Percentiles rank a stretch among this genome's conserved stretches.
These are phyloP conservation scores for Drosophila multiciliata DNA, from an alignment of 2,888 invertebrate species.

Conservation along the genomic window DNA sequence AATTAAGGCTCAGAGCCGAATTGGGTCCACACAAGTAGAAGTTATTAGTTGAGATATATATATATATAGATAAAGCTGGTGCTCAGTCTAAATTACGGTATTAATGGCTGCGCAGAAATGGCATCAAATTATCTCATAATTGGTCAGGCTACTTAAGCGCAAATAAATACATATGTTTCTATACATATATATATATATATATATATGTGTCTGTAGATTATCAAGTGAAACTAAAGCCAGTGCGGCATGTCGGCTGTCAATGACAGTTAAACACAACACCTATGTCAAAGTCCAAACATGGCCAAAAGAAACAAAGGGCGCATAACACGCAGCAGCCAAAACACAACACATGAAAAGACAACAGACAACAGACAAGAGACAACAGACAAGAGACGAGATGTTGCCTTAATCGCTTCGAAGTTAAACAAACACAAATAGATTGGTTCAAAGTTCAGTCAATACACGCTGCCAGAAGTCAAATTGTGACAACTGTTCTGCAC, in stretches of 20 bases:
- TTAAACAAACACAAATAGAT: slow-evolving; percentile 81
- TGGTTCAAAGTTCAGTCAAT: slow-evolving; percentile 71
- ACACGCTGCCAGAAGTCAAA: slow-evolving; percentile 71
- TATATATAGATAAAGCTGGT: slow-evolving; percentile 38
- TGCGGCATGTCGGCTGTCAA: slow-evolving; percentile 13
- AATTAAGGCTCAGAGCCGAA: slow-evolving; percentile 67
- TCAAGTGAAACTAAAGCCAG: not conserved
- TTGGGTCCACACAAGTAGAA: slow-evolving; percentile 71
- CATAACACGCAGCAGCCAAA: slow-evolving; percentile 23
- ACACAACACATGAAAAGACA: slow-evolving; percentile 24
- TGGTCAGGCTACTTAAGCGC: slow-evolving; percentile 49
- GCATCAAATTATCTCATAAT: slow-evolving; percentile 68
- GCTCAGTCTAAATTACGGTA: slow-evolving; percentile 68
- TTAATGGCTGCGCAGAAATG: slow-evolving; percentile 59
- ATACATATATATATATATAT: not conserved
- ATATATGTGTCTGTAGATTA: slow-evolving; percentile 1
- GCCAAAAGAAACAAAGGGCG: not conserved
- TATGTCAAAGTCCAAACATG: slow-evolving; percentile 18
- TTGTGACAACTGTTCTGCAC: slow-evolving; percentile 62
- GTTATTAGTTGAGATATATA: slow-evolving; percentile 63
- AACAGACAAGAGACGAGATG: slow-evolving; percentile 32
- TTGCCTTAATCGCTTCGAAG: slow-evolving; percentile 77
- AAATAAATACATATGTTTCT: not conserved
- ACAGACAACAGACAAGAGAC: slow-evolving; percentile 3
- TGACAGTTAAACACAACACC: slow-evolving; percentile 26